Evolutionary conservation across 1,140 invertebrate genomes (phyloP), one percentile per base, ranked within the genome.

Genomic region (Aphaenogaster ashmeadi): DNA sequence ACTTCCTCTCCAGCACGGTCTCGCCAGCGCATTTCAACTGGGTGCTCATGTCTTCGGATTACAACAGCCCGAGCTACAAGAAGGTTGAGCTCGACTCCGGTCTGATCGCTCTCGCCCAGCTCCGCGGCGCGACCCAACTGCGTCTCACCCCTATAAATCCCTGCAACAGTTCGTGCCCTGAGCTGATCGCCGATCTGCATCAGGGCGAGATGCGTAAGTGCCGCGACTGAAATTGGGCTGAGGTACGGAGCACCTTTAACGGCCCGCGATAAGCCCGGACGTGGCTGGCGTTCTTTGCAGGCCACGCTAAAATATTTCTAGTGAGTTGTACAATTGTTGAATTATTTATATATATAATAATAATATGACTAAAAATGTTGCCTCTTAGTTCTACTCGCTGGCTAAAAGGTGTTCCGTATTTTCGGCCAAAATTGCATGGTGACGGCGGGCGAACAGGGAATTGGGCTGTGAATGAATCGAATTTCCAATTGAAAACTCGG

Each of bases 21-120:
- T 97, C 97, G 52, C 97, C 98, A 6, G 97, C 97, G 0, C 97
- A 98, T 88, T 97, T 97, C 88, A 98, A 98, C 92, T 98, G 98
- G 98, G 95, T 98, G 6, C 93, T 98, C 1, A 96, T 98, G 94
- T 98, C 97, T 0, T 97, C 97, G 41, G 97, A 98, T 87, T 98
- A 98, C 91, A 97, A 97, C 47, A 97, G 97, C 9, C 96, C 97
- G 44, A 97, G 97, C 87, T 98, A 97, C 90, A 98, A 98, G 94
- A 96, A 96, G 91, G 96, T 98, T n/a, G 97, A 97, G 78, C 94
- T 97, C 15, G 96, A 97, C 91, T 96, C 97, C 50, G 97, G 96
- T 13, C 92, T 98, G 27, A 96, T 98, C n/a, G 96, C 98, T 60
- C 94, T 98, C 88, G 97, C 97, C 4, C 98, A 98, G 92, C 92